phyloP scores from a whole-genome alignment of 2,113 vertebrate genomes.

The Toxotes chatareus region DNA sequence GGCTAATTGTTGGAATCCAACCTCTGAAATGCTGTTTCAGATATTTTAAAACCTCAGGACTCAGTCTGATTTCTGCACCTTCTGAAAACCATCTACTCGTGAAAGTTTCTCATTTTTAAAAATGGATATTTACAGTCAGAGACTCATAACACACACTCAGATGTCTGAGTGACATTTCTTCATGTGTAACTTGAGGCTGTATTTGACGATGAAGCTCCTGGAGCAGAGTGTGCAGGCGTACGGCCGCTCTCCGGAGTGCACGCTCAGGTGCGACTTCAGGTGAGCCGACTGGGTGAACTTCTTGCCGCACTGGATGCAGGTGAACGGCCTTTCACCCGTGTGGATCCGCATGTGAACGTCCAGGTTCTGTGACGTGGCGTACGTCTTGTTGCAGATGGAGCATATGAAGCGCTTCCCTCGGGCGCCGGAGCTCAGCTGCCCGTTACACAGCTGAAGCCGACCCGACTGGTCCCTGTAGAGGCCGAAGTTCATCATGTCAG shows the following conservation, averaged over 20 bases:
- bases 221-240: slow-evolving; percentile 75
- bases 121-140: neutral
- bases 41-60: no score
- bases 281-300: slow-evolving; percentile 83
- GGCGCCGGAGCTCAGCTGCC: neutral
- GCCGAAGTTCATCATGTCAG: slow-evolving; percentile 35
- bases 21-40: no score
- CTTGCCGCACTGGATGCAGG: slow-evolving; percentile 79
- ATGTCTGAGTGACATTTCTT: slow-evolving; percentile 69
- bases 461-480: slow-evolving; percentile 51
- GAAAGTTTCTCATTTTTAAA: neutral
- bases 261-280: slow-evolving; percentile 80
- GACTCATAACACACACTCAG: no score
- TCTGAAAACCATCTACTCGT: no score
- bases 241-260: slow-evolving; percentile 79
- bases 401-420: slow-evolving; percentile 61
- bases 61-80: no score
- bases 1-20: no score
- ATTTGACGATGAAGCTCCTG: slow-evolving; percentile 79
- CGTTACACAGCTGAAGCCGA: neutral
- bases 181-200: slow-evolving; percentile 81
- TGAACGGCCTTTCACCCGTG: slow-evolving; percentile 80
- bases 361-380: slow-evolving; percentile 78
- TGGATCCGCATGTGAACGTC: slow-evolving; percentile 82
- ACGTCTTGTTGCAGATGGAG: slow-evolving; percentile 73